Percentiles rank a stretch among this genome's conserved stretches.
phyloP scores from a whole-genome alignment of 2,797 vertebrate species.

The Eleutherodactylus coqui region DNA sequence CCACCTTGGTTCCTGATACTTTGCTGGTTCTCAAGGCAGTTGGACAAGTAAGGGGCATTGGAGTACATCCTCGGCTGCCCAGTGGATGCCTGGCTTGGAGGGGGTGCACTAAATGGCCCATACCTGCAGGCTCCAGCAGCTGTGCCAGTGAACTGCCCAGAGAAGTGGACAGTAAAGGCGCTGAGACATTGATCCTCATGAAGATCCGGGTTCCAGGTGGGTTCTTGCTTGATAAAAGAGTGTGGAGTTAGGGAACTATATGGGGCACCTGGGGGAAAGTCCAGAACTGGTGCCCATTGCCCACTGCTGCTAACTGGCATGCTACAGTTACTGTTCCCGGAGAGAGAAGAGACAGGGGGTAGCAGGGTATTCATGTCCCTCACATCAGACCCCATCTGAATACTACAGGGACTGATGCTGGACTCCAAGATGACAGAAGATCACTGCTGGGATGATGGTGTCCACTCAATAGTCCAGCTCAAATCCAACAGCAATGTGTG shows the following conservation, averaged over 20 bases:
- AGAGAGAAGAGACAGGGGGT: constrained; percentile 84
- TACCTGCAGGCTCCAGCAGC: constrained; percentile 87
- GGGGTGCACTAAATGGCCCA: constrained; percentile 85
- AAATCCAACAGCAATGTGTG: not conserved
- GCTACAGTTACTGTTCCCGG: constrained; percentile 81
- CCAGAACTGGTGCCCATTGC: constrained; percentile 88
- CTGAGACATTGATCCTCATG: constrained; percentile 94
- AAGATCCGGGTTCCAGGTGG: constrained; percentile 88
- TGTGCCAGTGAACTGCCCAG: constrained; percentile 91
- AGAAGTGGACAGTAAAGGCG: constrained; percentile 97
- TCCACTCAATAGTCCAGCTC: constrained; percentile 39
- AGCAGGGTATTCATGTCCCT: constrained; percentile 91
- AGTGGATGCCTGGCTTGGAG: constrained; percentile 84
- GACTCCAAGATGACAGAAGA: constrained; percentile 29
- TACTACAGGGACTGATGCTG: constrained; percentile 67
- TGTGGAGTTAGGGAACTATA: constrained; percentile 88
- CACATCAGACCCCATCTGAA: constrained; percentile 89
- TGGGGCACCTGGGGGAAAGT: constrained; percentile 85
- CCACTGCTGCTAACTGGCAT: constrained; percentile 85
- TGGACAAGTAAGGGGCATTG: constrained; percentile 86
- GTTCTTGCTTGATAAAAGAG: constrained; percentile 97
- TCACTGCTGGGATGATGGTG: constrained; percentile 49
- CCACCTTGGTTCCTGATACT: constrained; percentile 89
- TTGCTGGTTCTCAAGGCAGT: constrained; percentile 88
- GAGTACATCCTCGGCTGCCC: constrained; percentile 88